These are phyloP conservation scores for Aplodontia rufa DNA, from an alignment of 2,113 vertebrate species.

Conservation along the genomic window DNA sequence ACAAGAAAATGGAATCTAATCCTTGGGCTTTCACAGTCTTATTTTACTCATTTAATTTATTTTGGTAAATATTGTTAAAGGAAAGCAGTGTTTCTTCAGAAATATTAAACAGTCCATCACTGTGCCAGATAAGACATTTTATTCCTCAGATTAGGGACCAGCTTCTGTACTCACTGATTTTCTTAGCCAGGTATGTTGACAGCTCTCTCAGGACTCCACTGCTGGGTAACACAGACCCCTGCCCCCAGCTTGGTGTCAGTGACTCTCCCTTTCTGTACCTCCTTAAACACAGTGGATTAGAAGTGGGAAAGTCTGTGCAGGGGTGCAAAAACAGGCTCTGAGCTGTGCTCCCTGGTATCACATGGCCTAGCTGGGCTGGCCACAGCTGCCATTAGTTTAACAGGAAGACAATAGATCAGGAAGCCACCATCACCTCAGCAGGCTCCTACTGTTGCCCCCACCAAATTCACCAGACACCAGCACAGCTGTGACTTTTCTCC, in stretches of 20 bases:
- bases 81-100: neutral
- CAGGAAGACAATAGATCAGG: neutral
- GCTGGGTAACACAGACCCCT: neutral
- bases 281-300: too few species aligned
- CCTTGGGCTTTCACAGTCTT: neutral
- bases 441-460: neutral
- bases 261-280: too few species aligned
- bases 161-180: too few species aligned
- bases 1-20: neutral
- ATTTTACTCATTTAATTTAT: neutral
- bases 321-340: neutral
- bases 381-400: too few species aligned
- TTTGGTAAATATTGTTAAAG: too few species aligned
- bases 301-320: too few species aligned
- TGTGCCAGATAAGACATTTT: neutral
- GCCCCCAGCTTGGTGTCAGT: neutral
- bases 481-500: too few species aligned
- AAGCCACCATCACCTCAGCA: neutral
- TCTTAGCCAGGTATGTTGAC: neutral
- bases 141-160: too few species aligned
- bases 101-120: neutral
- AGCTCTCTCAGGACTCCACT: rapidly evolving
- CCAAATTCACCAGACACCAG: too few species aligned
- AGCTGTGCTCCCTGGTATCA: neutral
- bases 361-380: neutral